phyloP scores from a whole-genome alignment of 2,797 vertebrate species.

The Sphenodon punctatus region DNA sequence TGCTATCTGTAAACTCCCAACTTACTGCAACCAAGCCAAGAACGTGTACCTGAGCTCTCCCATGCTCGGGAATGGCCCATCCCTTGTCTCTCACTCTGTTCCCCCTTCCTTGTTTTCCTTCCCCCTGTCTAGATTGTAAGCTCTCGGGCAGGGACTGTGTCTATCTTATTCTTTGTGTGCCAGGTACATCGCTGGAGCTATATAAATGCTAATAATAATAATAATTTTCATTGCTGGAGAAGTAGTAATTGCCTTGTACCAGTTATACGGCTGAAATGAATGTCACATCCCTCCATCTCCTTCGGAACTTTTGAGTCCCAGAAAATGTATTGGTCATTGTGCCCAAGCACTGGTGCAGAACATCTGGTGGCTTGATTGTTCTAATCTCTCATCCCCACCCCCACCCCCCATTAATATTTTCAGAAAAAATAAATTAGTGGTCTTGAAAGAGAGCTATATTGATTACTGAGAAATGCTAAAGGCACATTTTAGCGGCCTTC shows the following conservation, averaged over 20 bases:
- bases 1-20: too few relatives aligned
- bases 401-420: not conserved
- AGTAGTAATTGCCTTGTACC: accelerated
- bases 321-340: slow-evolving; percentile 46
- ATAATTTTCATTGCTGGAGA: accelerated
- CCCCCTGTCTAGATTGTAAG: too few relatives aligned
- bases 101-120: too few relatives aligned
- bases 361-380: slow-evolving; percentile 39
- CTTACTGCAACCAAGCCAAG: too few relatives aligned
- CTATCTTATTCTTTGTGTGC: too few relatives aligned
- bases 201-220: too few relatives aligned
- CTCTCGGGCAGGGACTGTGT: too few relatives aligned
- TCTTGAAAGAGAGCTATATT: not conserved
- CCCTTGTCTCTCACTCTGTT: too few relatives aligned
- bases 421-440: not conserved
- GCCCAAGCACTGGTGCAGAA: slow-evolving; percentile 62
- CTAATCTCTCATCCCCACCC: slow-evolving; percentile 1
- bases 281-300: slow-evolving; percentile 43
- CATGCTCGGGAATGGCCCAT: too few relatives aligned
- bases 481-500: not conserved
- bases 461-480: not conserved
- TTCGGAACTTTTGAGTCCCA: slow-evolving; percentile 46
- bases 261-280: not conserved
- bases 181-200: too few relatives aligned
- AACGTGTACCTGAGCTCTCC: too few relatives aligned